These are phyloP conservation scores for Cephus pulcher DNA, from an alignment of 2,888 invertebrate species.

Conservation along the genomic window DNA sequence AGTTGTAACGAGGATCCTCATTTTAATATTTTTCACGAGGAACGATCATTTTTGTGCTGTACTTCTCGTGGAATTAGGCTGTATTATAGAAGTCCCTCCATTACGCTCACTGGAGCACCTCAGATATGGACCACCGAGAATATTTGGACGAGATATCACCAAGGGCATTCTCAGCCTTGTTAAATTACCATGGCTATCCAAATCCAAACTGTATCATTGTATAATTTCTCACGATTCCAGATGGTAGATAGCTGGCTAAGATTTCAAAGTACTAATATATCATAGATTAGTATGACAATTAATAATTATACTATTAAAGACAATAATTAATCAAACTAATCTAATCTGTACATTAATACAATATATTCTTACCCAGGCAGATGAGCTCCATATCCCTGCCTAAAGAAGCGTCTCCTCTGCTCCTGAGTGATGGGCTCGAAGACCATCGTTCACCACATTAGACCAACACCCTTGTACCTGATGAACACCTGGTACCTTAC, in stretches of 20 bases:
- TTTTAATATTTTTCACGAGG: neutral
- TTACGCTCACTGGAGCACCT: neutral
- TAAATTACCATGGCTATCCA: neutral
- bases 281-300: neutral
- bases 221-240: neutral
- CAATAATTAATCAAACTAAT: neutral
- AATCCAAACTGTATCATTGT: neutral
- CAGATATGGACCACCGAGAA: neutral
- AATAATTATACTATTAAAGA: too few relatives aligned
- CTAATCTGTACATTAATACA: neutral
- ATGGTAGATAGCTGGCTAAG: neutral
- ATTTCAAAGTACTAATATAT: neutral
- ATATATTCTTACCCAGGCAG: constrained; percentile 72
- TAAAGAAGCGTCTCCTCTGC: constrained; percentile 72
- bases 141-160: neutral
- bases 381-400: constrained; percentile 72
- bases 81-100: neutral
- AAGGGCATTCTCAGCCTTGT: neutral
- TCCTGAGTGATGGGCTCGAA: constrained; percentile 73
- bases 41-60: too few relatives aligned
- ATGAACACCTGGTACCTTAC: constrained; percentile 6
- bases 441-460: constrained; percentile 63
- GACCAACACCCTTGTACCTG: constrained; percentile 5
- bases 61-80: neutral
- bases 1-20: neutral